Conservation (phyloP, 2,113 vertebrate genomes). For the Brachypteracias leptosomus region DNA sequence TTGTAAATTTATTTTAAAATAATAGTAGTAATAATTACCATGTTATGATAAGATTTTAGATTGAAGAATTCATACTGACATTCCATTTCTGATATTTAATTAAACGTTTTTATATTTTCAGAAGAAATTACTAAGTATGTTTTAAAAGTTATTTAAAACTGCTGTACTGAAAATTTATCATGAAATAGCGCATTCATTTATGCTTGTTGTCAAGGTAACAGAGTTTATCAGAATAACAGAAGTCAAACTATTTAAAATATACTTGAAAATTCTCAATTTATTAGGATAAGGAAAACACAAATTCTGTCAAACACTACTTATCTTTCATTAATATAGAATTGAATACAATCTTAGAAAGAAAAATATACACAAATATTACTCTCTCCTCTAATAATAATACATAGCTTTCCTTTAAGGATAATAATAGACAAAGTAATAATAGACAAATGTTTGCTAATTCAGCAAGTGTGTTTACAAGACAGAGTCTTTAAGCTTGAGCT, state of each 20-base stretch:
- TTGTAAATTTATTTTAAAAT: not conserved
- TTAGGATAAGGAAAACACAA: not conserved
- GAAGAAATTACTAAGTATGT: not conserved
- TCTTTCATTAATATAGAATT: not conserved
- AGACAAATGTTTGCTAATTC: not conserved
- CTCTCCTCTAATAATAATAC: not conserved
- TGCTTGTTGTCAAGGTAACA: constrained; percentile 35
- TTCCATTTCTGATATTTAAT: not conserved
- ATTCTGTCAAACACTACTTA: not conserved
- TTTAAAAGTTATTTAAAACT: not conserved
- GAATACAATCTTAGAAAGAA: not conserved
- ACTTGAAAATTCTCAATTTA: not conserved
- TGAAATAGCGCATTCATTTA: not conserved
- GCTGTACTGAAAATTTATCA: not conserved
- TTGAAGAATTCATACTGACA: constrained; percentile 26
- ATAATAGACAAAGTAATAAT: not conserved
- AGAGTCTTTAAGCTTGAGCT: not conserved
- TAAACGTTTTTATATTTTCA: not conserved
- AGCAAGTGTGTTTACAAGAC: not conserved
- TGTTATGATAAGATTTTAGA: not conserved
- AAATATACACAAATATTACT: not conserved
- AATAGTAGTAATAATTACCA: not conserved
- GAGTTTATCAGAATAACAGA: not conserved
- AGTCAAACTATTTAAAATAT: constrained; percentile 14
- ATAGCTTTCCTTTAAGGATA: not conserved